Evolutionary conservation across 2,888 invertebrate genomes (phyloP), one percentile per base, ranked within the genome.

Genomic region (Anodontia alba): DNA sequence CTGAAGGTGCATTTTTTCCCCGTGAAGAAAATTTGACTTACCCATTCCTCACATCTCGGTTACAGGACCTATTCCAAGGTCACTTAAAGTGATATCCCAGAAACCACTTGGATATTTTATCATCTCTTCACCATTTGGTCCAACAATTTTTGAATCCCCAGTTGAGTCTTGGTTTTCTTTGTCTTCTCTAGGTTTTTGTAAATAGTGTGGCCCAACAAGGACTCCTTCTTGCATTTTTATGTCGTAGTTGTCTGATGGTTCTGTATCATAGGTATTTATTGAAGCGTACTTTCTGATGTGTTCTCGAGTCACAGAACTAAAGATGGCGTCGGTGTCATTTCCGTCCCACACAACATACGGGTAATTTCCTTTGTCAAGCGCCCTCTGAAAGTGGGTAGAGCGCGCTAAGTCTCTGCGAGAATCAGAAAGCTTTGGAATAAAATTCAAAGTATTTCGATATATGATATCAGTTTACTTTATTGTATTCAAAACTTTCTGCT

Each of bases 1-100:
- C n/a, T n/a, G n/a, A n/a, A n/a, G n/a, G n/a, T n/a, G n/a, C n/a
- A n/a, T n/a, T n/a, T n/a, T n/a, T n/a, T n/a, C n/a, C n/a, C n/a
- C n/a, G n/a, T n/a, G n/a, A n/a, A n/a, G n/a, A n/a, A n/a, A n/a
- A n/a, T n/a, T n/a, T n/a, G 23, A 26, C 38, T 38, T 12, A 38
- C 38, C 38, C 5, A 12, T 8, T 38, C 38, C 26, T 26, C 33
- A 69, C 33, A 69, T 23, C 3, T 69, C 69, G 2, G 69, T 69
- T 1, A 69, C 15, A 26, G 69, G 69, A n/a, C 12, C 20, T 69
- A 57, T 46, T 3, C 62, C 70, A 15, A 80, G 46, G 26, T 81
- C 74, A 72, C 75, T 75, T 1, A 78, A 51, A 57, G 71, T 66
- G n/a, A 78, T 78, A 26, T 82, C 82, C 78, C 76, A 82, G 69